Base-by-base conservation (phyloP, 2,888 invertebrate species). In the Cremastinae sp. region DNA sequence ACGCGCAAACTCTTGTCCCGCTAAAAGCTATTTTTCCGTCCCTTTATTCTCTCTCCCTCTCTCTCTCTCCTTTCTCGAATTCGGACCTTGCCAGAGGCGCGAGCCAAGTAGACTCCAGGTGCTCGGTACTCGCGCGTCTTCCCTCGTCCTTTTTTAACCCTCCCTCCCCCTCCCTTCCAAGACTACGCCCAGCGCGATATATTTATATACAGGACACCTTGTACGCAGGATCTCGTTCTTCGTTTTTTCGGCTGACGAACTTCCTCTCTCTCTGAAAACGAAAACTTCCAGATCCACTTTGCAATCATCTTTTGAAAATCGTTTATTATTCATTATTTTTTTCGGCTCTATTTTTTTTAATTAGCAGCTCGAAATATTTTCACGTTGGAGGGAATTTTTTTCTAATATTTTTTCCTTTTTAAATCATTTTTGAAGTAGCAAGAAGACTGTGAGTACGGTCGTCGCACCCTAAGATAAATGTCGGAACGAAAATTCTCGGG, bases 51-150 rank as follows among this genome's bases (percentile, higher is more conserved):
- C 5, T 28, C 2, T 28, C 28, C 28, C 28, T 2, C 28, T 18
- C 18, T 47, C 58, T 68, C 59, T 53, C 51, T 35, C 28, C 59
- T 53, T 43, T 35, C 28, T 28, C 28, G 28, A 28, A 3, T 5
- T 58, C 20, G 69, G 69, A 76, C 64, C 68, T 76, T 72, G 75
- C 75, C 73, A 69, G 64, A 69, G 72, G 69, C 64, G 45, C 39
- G 51, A 65, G 43, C 64, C 45, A 45, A 22, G 14, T 41, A 75
- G 75, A 58, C 72, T 76, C 75, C 75, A 76, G 75, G 75, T 76
- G 75, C 75, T 64, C 28, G 68, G 58, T 56, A 72, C 64, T 72
- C 72, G 72, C 62, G 75, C 68, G 41, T 65, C 55, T 49, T 58
- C 35, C 39, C 16, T 66, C 69, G 59, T 35, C 51, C 59, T 53